These are phyloP conservation scores for Xylocopa sonorina DNA, from an alignment of 1,140 invertebrate species.

Conservation along the genomic window DNA sequence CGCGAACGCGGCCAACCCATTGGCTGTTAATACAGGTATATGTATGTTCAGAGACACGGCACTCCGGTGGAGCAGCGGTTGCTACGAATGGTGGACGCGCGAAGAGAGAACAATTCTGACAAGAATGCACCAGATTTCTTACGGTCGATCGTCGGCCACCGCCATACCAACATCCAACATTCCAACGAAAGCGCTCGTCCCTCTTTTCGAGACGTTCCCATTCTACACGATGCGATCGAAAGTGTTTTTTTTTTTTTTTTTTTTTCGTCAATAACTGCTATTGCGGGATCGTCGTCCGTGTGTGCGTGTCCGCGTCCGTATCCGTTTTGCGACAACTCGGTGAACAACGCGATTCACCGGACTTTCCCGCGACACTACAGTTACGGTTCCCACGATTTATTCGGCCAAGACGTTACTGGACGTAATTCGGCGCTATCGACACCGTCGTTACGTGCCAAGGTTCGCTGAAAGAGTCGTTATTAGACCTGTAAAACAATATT, in stretches of 20 bases:
- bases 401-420: background rate
- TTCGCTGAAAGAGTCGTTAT: slow-evolving; percentile 42
- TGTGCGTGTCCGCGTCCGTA: slow-evolving; percentile 51
- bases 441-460: slow-evolving; percentile 13
- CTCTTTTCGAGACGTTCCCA: slow-evolving; percentile 34
- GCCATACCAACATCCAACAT: slow-evolving; percentile 72
- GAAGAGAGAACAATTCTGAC: slow-evolving; percentile 51
- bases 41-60: slow-evolving; percentile 17
- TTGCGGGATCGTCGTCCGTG: slow-evolving; percentile 35
- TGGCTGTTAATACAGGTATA: background rate
- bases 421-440: slow-evolving; percentile 11
- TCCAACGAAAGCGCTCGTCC: slow-evolving; percentile 56
- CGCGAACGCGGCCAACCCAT: background rate
- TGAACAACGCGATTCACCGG: slow-evolving; percentile 13
- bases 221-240: slow-evolving; percentile 28
- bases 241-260: too few relatives aligned
- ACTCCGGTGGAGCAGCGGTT: slow-evolving; percentile 12
- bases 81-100: slow-evolving; percentile 34
- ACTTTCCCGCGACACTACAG: background rate
- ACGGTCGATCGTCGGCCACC: slow-evolving; percentile 65
- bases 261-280: slow-evolving; percentile 32
- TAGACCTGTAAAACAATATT: slow-evolving; percentile 17
- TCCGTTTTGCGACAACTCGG: slow-evolving; percentile 43
- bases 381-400: background rate
- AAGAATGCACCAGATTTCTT: slow-evolving; percentile 56